Percentiles rank a stretch among this genome's conserved stretches.
Evolutionary conservation across 2,888 invertebrate genomes (phyloP).

Genomic region (Strigamia transsilvanica): DNA sequence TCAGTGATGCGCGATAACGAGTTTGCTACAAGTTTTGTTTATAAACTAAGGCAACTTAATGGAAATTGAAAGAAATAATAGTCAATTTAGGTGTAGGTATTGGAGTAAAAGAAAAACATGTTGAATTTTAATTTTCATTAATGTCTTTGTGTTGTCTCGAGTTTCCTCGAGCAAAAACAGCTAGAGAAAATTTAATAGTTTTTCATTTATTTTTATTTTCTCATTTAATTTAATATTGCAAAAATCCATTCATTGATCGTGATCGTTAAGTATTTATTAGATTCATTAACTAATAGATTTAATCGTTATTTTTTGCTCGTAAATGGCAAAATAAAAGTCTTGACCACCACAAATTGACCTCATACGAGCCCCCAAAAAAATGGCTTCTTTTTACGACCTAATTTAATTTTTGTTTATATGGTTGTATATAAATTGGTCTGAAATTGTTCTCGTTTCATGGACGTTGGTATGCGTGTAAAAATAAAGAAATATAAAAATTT

Average conservation of each 20-base stretch:
- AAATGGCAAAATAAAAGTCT: neutral
- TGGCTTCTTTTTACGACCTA: too few species aligned
- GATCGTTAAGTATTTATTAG: neutral
- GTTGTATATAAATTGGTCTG: too few species aligned
- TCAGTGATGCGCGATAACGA: constrained; percentile 40
- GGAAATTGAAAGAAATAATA: constrained; percentile 35
- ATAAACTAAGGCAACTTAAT: neutral
- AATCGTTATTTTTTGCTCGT: too few species aligned
- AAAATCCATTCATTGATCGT: neutral
- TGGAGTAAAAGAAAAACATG: constrained; percentile 1
- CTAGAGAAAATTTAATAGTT: neutral
- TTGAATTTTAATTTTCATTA: constrained; percentile 39
- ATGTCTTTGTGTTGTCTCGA: neutral
- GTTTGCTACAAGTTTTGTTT: constrained; percentile 14
- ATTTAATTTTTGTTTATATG: too few species aligned
- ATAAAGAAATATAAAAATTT: neutral
- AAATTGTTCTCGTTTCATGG: neutral
- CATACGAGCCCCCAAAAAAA: neutral
- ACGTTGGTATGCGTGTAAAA: neutral
- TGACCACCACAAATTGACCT: neutral
- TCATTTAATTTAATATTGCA: neutral
- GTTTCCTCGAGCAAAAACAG: neutral
- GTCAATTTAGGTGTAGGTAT: constrained; percentile 22
- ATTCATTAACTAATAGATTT: neutral
- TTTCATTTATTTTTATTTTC: constrained; percentile 3